Base-by-base conservation (phyloP, 2,113 vertebrate species). In the Oenanthe melanoleuca region DNA sequence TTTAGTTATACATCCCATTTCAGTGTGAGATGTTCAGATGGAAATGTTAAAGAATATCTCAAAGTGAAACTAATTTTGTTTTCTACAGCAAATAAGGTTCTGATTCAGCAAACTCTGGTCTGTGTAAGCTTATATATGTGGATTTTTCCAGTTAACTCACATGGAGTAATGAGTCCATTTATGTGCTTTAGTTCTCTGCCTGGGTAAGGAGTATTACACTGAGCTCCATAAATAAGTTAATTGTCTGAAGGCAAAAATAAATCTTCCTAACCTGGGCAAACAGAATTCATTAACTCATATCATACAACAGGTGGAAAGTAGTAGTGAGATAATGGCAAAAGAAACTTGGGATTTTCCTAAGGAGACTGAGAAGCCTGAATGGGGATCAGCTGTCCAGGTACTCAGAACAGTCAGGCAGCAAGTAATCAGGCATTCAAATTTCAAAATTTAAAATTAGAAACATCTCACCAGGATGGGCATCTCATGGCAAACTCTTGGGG, bases 1-100 rank as follows among this genome's bases (percentile, higher is more conserved):
- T 85, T 65, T 59, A 86, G 89, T 75, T 82, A 86, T 47, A 38
- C 11, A 40, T 94, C 74, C 15, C 23, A 72, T 59, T 95, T 75
- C 53, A 71, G 14, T 25, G 28, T 37, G 45, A 91, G 65, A 57
- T 79, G 53, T 53, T 82, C 6, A 8, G 40, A 71, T 66, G 45
- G 57, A 55, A 81, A 84, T 24, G 49, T 22, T 84, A 65, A 57
- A 66, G 42, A 86, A 3, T 13, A 40, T 40, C 45, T 87, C 78
- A 81, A 86, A 96, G 44, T 38, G 65, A 86, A 97, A 93, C 25
- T 89, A 77, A 91, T 92, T 92, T 87, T 89, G 50, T 92, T 95
- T 89, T 91, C 55, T 52, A 24, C 34, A 81, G 57, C 80, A 85
- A 93, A 85, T 37, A 91, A 79, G 8, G 53, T 87, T 93, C 84